Percentiles rank a stretch among this genome's conserved stretches.
These are phyloP conservation scores for Tipula confusa DNA, from an alignment of 2,888 invertebrate species.

Conservation along the genomic window DNA sequence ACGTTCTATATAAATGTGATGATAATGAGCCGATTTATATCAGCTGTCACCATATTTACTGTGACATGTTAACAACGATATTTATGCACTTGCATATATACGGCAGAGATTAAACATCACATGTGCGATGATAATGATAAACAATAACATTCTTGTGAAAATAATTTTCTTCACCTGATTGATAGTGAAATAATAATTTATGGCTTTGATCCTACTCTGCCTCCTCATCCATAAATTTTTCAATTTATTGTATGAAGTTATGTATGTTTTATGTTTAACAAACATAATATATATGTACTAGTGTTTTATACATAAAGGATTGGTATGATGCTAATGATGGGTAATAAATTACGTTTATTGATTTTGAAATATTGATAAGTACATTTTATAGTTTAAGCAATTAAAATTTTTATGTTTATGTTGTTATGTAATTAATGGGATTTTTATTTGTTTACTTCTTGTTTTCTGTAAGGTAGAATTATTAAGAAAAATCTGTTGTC, in stretches of 20 bases:
- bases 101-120: not conserved
- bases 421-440: slow-evolving; percentile 3
- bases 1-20: no score
- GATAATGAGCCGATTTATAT: no score
- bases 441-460: no score
- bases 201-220: not conserved
- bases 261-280: not conserved
- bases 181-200: not conserved
- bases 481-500: not conserved
- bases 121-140: not conserved
- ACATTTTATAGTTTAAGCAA: not conserved
- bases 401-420: slow-evolving; percentile 25
- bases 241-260: not conserved
- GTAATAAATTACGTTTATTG: not conserved
- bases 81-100: no score
- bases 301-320: not conserved
- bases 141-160: not conserved
- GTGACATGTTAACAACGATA: not conserved
- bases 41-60: not conserved
- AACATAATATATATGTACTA: not conserved
- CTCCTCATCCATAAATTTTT: not conserved
- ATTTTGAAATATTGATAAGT: slow-evolving; percentile 5
- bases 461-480: not conserved
- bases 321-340: not conserved
- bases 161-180: slow-evolving; percentile 13